Percentiles rank a stretch among this genome's conserved stretches.
Evolutionary conservation across 2,797 vertebrate genomes (phyloP).

Genomic region (Trachops cirrhosus): DNA sequence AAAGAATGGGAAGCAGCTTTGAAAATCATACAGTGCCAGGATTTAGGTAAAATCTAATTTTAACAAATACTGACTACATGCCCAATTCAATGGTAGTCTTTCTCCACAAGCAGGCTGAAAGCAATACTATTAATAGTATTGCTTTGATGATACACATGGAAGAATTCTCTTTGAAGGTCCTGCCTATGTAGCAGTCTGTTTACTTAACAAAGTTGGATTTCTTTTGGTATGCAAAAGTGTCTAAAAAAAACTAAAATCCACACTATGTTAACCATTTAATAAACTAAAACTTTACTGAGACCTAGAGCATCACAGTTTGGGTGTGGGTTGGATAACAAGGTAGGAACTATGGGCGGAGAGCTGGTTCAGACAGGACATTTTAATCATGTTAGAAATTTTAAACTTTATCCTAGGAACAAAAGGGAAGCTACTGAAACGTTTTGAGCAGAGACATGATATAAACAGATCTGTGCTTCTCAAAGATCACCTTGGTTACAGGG

Average conservation of each 20-base stretch:
- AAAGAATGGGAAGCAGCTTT: slow-evolving; percentile 24
- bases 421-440: background rate
- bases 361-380: background rate
- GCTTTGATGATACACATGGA: slow-evolving; percentile 58
- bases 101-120: slow-evolving; percentile 32
- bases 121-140: slow-evolving; percentile 9
- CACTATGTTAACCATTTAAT: slow-evolving; percentile 8
- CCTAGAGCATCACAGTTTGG: background rate
- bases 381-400: background rate
- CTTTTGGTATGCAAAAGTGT: slow-evolving; percentile 11
- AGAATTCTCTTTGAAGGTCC: slow-evolving; percentile 43
- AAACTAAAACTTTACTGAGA: background rate
- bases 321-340: background rate
- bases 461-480: background rate
- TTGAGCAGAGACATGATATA: background rate
- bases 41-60: slow-evolving; percentile 56
- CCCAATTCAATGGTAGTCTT: slow-evolving; percentile 15
- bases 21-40: slow-evolving; percentile 33
- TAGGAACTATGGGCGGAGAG: background rate
- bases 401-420: background rate
- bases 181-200: slow-evolving; percentile 2
- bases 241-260: background rate
- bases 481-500: background rate
- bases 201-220: background rate
- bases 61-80: slow-evolving; percentile 41